These are phyloP conservation scores for Lumbricus terrestris DNA, from an alignment of 2,888 invertebrate genomes.

Conservation along the genomic window DNA sequence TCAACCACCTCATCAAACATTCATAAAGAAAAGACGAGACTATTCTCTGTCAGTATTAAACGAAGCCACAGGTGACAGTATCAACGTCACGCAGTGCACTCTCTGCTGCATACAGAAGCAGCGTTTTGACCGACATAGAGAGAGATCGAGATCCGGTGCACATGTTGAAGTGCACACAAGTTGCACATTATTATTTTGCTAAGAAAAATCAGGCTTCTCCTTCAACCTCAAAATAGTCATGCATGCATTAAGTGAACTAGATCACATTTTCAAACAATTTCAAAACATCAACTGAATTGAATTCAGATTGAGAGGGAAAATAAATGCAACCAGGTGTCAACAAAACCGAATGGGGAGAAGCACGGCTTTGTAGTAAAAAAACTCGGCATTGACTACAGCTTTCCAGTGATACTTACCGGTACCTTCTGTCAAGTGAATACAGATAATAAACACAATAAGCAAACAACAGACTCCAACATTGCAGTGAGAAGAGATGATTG, in stretches of 20 bases:
- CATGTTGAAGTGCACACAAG: not conserved
- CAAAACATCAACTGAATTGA: not conserved
- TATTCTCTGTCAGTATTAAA: not conserved
- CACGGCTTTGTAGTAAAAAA: not conserved
- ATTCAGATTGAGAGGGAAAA: not conserved
- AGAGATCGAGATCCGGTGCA: no score
- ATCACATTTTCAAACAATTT: not conserved
- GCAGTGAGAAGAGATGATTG: no score
- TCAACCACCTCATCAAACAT: not conserved
- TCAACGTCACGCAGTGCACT: not conserved
- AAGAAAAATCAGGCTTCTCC: no score
- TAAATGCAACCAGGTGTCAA: not conserved
- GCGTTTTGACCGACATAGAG: not conserved
- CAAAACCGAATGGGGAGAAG: not conserved
- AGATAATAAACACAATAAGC: no score
- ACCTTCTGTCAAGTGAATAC: not conserved
- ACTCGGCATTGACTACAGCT: not conserved
- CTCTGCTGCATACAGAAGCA: not conserved
- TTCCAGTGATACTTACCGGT: no score
- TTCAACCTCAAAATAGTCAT: not conserved
- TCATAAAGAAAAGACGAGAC: not conserved
- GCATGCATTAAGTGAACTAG: not conserved
- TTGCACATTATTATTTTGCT: no score
- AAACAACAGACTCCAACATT: no score
- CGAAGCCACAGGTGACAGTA: not conserved